Percentiles rank a stretch among this genome's conserved stretches.
Conservation (phyloP, 2,888 invertebrate species). For the Drosophila conformis region DNA sequence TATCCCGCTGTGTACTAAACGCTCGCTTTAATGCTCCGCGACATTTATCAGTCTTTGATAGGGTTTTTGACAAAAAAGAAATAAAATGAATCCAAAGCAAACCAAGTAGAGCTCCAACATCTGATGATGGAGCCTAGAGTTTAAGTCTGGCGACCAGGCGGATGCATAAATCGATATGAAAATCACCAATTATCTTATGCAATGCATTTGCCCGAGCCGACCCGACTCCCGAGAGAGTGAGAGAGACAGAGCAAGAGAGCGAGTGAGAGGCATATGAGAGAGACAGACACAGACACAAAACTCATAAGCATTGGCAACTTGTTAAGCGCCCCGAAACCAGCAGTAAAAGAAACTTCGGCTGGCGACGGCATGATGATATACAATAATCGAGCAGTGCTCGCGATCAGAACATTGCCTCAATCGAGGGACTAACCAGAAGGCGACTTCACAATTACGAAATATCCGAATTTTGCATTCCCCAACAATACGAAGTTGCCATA, state of each 20-base stretch:
- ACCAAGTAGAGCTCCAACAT: slow-evolving; percentile 19
- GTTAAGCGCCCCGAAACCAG: slow-evolving; percentile 60
- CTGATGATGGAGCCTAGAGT: slow-evolving; percentile 31
- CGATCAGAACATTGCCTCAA: slow-evolving; percentile 69
- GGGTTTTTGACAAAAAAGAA: slow-evolving; percentile 46
- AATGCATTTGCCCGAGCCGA: slow-evolving; percentile 49
- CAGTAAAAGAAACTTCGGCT: slow-evolving; percentile 10
- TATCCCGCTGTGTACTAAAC: slow-evolving; percentile 61
- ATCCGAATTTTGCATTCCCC: slow-evolving; percentile 37
- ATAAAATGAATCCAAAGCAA: slow-evolving; percentile 1
- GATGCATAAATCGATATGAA: slow-evolving; percentile 84
- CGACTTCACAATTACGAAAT: not conserved
- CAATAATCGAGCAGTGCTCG: slow-evolving; percentile 73
- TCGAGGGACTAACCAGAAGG: slow-evolving; percentile 52
- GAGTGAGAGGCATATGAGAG: slow-evolving; percentile 3
- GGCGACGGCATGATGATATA: slow-evolving; percentile 69
- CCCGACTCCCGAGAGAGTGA: slow-evolving; percentile 6
- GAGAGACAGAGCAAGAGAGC: slow-evolving; percentile 3
- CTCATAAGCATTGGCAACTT: slow-evolving; percentile 72
- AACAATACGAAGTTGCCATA: not conserved
- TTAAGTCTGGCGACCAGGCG: slow-evolving; percentile 57
- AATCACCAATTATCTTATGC: slow-evolving; percentile 82
- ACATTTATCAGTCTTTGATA: slow-evolving; percentile 63
- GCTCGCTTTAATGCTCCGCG: slow-evolving; percentile 46
- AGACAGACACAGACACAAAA: slow-evolving; percentile 32